Conservation (phyloP, 2,113 vertebrate species). For the Heliornis fulica region DNA sequence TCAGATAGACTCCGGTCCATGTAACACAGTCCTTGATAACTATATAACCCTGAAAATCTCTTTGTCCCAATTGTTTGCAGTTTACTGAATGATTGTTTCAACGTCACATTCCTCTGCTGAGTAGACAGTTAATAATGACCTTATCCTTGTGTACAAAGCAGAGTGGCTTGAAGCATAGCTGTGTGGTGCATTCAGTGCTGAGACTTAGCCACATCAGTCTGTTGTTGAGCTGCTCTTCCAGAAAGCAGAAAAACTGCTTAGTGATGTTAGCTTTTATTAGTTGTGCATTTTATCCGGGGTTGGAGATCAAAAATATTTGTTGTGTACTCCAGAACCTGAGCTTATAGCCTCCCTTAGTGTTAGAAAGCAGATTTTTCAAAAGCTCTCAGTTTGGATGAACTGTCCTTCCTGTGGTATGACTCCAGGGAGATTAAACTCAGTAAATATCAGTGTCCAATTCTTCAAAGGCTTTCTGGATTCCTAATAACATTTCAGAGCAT, state of each 20-base stretch:
- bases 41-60: not conserved
- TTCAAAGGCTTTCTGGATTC: not conserved
- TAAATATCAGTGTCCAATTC: not conserved
- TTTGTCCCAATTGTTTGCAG: not conserved
- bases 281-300: not conserved
- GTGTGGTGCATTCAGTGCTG: accelerated
- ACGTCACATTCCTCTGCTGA: not conserved
- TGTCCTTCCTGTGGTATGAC: not conserved
- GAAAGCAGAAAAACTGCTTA: not conserved
- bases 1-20: not conserved
- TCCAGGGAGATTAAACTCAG: not conserved
- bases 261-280: not conserved
- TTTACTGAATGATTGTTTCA: not conserved
- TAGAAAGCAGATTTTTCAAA: not conserved
- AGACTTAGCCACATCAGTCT: not conserved
- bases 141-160: not conserved
- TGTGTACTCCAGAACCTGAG: not conserved
- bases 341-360: not conserved
- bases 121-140: not conserved
- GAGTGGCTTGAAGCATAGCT: not conserved
- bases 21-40: not conserved
- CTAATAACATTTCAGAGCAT: not conserved
- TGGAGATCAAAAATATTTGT: not conserved
- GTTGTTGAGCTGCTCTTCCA: not conserved
- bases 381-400: not conserved